These are phyloP conservation scores for Pachycephala philippinensis DNA, from an alignment of 2,113 vertebrate species.

Conservation along the genomic window DNA sequence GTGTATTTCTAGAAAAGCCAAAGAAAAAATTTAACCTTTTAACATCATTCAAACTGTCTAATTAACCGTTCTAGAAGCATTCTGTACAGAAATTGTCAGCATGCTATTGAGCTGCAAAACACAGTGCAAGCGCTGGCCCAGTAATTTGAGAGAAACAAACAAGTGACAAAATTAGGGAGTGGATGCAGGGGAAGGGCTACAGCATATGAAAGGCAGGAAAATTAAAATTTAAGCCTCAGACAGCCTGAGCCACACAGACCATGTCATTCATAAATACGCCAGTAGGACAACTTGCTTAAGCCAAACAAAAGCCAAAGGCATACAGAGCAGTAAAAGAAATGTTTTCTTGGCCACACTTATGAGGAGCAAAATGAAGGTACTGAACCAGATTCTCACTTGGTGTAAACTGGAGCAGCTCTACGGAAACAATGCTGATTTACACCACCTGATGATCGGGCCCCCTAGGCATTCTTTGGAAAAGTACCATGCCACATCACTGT, in stretches of 20 bases:
- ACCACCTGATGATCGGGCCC: not conserved
- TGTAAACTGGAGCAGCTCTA: not conserved
- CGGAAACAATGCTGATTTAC: not conserved
- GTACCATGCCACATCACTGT: not conserved
- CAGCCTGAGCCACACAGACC: constrained; percentile 19
- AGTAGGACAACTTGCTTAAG: constrained; percentile 2
- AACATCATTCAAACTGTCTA: not conserved
- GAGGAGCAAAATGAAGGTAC: not conserved
- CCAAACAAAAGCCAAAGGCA: constrained; percentile 16
- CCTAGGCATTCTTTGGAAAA: constrained; percentile 16
- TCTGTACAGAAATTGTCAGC: not conserved
- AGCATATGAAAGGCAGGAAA: not conserved
- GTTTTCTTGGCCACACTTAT: not conserved
- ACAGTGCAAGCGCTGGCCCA: not conserved
- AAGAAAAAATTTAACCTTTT: not conserved
- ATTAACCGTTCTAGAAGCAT: not conserved
- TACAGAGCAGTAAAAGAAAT: not conserved
- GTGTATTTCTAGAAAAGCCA: not conserved
- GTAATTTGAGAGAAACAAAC: not conserved
- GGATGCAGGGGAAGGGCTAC: not conserved
- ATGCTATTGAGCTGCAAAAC: not conserved
- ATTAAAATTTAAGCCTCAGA: not conserved
- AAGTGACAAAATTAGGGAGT: not conserved
- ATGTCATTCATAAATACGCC: not conserved
- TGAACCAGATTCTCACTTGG: not conserved